These are phyloP conservation scores for Pelecanus crispus DNA, from an alignment of 2,113 vertebrate species.

Conservation along the genomic window DNA sequence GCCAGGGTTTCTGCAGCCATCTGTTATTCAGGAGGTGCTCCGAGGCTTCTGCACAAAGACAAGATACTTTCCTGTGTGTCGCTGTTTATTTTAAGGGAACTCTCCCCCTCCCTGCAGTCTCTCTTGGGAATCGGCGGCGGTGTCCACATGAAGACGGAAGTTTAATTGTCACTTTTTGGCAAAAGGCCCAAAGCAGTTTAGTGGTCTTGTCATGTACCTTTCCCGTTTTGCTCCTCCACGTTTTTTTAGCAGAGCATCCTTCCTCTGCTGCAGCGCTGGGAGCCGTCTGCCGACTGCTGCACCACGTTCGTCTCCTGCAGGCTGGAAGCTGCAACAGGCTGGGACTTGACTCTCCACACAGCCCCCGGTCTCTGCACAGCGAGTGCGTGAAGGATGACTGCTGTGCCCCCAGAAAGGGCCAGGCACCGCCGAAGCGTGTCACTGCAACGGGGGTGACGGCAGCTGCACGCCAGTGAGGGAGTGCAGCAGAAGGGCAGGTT, in stretches of 20 bases:
- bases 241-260: neutral
- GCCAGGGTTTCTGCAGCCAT: neutral
- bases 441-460: fast-evolving
- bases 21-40: neutral
- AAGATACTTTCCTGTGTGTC: neutral
- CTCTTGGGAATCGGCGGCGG: neutral
- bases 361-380: fast-evolving
- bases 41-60: neutral
- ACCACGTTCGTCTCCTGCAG: neutral
- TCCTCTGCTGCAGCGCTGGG: neutral
- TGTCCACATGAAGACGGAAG: neutral
- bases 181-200: neutral
- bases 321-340: neutral
- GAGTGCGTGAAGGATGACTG: fast-evolving
- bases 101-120: neutral
- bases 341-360: neutral
- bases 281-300: neutral
- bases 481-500: neutral
- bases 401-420: neutral
- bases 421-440: fast-evolving
- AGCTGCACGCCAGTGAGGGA: neutral
- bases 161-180: neutral
- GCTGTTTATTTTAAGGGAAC: neutral
- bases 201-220: neutral
- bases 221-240: fast-evolving